Base-by-base conservation (phyloP, 30 jellyfish, hydroid and myxozoan genomes). In the Chironex yamaguchii region DNA sequence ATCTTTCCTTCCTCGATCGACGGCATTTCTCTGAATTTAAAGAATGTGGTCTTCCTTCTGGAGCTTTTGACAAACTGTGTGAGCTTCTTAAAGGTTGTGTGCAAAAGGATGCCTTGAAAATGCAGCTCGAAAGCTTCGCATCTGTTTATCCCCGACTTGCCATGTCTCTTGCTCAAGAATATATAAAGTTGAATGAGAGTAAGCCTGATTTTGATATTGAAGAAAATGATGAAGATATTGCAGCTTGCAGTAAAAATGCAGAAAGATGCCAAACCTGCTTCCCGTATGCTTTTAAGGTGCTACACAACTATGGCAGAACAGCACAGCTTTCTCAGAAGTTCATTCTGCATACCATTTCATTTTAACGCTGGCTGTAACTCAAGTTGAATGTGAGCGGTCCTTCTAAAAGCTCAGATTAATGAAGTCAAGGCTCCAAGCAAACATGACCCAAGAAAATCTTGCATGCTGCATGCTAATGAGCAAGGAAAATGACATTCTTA, bases 231-330 rank as follows among this genome's bases (percentile, higher is more conserved):
- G 71, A 76, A 26, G 34, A 63, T 25, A 51, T 52, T 63, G 58
- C 82, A 28, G 53, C 74, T 6, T 22, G 51, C 81, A 76, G 29
- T 81, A 73, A n/a, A 51, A 23, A 27, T 11, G 14, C 6, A 6
- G 21, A 42, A 49, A 25, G 51, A 4, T 74, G 87, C 49, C 14
- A 35, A 29, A 25, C 49, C 80, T 79, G 88, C 81, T 4, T 63
- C 52, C 25, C 85, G 34, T 79, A 83, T 63, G 90, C 85, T 28
- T 79, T 13, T 79, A 58, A 36, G 36, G 90, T 79, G 20, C 90
- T 79, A 2, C 36, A 79, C 49, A 58, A 79, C 31, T 34, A 79
- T 33, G 49, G 42, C 49, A 21, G 14, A 73, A 73, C 50, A 35
- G 87, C 50, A 34, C 81, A n/a, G 79, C 79, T n/a, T 66, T n/a